Evolutionary conservation across 1,140 invertebrate genomes (phyloP).

Genomic region (Drosophila mojavensis): DNA sequence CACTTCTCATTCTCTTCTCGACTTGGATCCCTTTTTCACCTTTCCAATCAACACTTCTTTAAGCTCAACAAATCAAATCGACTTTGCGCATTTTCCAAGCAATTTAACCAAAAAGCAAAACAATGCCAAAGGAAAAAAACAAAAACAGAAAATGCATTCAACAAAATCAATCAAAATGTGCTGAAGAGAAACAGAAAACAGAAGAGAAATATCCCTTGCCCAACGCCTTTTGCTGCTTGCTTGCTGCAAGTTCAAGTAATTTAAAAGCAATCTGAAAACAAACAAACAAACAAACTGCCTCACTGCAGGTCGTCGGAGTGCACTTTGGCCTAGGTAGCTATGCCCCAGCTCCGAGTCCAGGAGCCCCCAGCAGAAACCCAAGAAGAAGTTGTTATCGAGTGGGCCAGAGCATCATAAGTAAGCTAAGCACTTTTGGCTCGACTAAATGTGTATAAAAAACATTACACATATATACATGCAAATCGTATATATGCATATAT

Average conservation of each 20-base stretch:
- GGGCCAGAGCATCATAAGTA: conserved; percentile 71
- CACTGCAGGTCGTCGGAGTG: conserved; percentile 48
- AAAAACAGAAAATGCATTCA: conserved; percentile 40
- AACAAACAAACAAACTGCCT: conserved; percentile 52
- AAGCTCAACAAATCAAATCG: conserved; percentile 45
- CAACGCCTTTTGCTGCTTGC: conserved; percentile 42
- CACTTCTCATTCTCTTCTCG: too few species aligned
- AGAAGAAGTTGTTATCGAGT: conserved; percentile 61
- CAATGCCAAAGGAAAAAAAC: conserved; percentile 29
- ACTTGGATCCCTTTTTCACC: too few species aligned
- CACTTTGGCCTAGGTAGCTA: conserved; percentile 38
- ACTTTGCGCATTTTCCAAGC: conserved; percentile 77
- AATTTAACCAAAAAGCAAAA: conserved; percentile 62
- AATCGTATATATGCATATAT: neutral
- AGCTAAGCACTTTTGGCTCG: conserved; percentile 73
- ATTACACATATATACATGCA: neutral
- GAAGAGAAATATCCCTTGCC: conserved; percentile 6
- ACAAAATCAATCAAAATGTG: conserved; percentile 71
- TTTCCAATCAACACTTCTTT: too few species aligned
- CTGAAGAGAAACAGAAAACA: too few species aligned
- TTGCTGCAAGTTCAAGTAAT: conserved; percentile 67
- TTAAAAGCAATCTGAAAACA: conserved; percentile 74
- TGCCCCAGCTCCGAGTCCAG: neutral
- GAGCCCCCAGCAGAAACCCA: neutral
- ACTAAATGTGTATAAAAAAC: conserved; percentile 51